phyloP scores from a whole-genome alignment of 2,797 vertebrate genomes.

The Scleropages formosus region DNA sequence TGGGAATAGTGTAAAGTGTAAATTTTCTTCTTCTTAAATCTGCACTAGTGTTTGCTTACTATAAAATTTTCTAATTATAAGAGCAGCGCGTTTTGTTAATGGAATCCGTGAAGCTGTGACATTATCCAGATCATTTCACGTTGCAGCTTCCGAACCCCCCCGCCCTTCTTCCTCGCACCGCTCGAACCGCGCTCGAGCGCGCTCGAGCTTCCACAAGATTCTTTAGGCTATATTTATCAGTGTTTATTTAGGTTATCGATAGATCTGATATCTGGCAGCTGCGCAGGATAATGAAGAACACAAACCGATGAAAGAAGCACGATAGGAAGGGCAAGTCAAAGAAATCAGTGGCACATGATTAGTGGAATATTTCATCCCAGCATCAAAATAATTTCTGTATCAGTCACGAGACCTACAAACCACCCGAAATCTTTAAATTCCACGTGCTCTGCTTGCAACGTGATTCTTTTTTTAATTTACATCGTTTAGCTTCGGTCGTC shows the following conservation, averaged over 20 bases:
- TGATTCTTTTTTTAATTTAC: too few species aligned
- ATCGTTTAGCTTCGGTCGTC: too few species aligned
- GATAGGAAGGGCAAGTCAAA: slow-evolving; percentile 10
- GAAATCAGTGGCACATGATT: slow-evolving; percentile 17
- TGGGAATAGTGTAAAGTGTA: too few species aligned
- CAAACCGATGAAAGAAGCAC: slow-evolving; percentile 16
- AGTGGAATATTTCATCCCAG: slow-evolving; percentile 39
- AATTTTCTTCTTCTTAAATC: too few species aligned
- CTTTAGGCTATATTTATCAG: slow-evolving; percentile 30
- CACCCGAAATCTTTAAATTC: not conserved
- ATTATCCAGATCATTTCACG: slow-evolving; percentile 26
- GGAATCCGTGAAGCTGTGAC: slow-evolving; percentile 27
- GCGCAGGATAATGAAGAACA: slow-evolving; percentile 19
- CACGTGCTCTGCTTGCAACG: too few species aligned
- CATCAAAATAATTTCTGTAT: slow-evolving; percentile 49
- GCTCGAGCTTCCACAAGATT: slow-evolving; percentile 31
- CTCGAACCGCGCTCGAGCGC: slow-evolving; percentile 23
- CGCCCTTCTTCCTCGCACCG: not conserved
- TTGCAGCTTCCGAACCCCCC: slow-evolving; percentile 24
- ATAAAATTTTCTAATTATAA: too few species aligned
- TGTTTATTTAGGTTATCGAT: slow-evolving; percentile 49
- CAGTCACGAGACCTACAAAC: slow-evolving; percentile 8
- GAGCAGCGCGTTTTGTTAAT: too few species aligned
- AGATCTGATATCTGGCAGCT: slow-evolving; percentile 37
- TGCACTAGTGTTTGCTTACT: too few species aligned